A percentile compares a stretch with the other conserved stretches of the same genome.
Conservation (phyloP, 1,140 invertebrate species). For the Drosophila pruinosa region DNA sequence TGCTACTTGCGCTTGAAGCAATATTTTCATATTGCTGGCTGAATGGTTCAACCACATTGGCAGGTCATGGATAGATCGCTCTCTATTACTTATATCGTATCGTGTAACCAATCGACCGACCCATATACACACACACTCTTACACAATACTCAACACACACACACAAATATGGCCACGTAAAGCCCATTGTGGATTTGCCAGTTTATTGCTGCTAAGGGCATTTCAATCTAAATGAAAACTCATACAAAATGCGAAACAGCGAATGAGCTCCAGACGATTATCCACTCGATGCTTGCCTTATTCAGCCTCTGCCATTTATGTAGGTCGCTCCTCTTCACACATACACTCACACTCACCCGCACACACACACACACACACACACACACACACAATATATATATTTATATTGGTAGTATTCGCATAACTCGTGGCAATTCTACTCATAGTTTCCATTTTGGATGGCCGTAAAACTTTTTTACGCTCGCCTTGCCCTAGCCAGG, state of each 20-base stretch:
- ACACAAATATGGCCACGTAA: not conserved
- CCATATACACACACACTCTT: not conserved
- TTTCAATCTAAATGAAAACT: slow-evolving; percentile 46
- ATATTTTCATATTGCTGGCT: slow-evolving; percentile 36
- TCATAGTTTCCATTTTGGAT: slow-evolving; percentile 35
- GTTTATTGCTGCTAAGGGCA: slow-evolving; percentile 44
- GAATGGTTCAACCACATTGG: slow-evolving; percentile 35
- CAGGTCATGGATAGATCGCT: slow-evolving; percentile 26
- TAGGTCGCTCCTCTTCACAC: slow-evolving; percentile 21
- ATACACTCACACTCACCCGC: not conserved
- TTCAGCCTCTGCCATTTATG: slow-evolving; percentile 11
- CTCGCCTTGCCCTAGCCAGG: slow-evolving; percentile 16
- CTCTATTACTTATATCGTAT: slow-evolving; percentile 29
- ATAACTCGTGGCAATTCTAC: slow-evolving; percentile 23
- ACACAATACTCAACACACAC: not conserved
- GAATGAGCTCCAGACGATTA: slow-evolving; percentile 35
- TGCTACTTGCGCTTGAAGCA: slow-evolving; percentile 18
- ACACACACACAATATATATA: not conserved
- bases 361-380: not conserved
- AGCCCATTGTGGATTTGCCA: slow-evolving; percentile 23
- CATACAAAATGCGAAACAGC: slow-evolving; percentile 40
- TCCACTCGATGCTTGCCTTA: slow-evolving; percentile 33
- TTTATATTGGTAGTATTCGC: slow-evolving; percentile 1
- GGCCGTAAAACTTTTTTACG: slow-evolving; percentile 30
- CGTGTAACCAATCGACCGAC: slow-evolving; percentile 26